Evolutionary conservation across 2,113 vertebrate genomes (phyloP).

Genomic region (Crotalus helleri): DNA sequence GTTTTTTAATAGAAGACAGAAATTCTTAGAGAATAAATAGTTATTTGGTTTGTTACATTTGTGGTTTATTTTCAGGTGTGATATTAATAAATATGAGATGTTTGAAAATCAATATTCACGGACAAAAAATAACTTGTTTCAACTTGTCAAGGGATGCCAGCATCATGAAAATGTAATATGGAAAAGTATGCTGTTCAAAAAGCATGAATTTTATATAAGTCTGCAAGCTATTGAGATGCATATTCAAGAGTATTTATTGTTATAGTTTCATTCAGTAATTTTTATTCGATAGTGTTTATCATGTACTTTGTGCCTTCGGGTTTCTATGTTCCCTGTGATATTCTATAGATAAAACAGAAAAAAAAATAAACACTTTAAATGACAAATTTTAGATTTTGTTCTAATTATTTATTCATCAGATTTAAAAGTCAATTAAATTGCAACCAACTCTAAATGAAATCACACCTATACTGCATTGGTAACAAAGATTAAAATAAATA

Average conservation of each 20-base stretch:
- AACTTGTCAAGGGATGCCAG: constrained; percentile 39
- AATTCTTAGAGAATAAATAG: constrained; percentile 49
- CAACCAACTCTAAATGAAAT: background rate
- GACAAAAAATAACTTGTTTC: background rate
- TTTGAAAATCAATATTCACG: constrained; percentile 43
- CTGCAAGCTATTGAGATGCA: constrained; percentile 33
- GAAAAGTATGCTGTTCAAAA: constrained; percentile 39
- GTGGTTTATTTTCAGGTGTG: constrained; percentile 51
- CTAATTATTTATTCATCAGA: background rate
- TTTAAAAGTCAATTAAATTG: background rate
- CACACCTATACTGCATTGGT: background rate
- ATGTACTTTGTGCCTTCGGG: constrained; percentile 62
- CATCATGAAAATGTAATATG: constrained; percentile 12
- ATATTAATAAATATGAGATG: constrained; percentile 35
- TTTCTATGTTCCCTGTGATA: constrained; percentile 67
- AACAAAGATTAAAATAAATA: background rate
- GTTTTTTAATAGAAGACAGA: constrained; percentile 42
- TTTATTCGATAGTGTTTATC: constrained; percentile 62
- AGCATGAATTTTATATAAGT: constrained; percentile 59
- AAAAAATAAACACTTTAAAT: constrained; percentile 69
- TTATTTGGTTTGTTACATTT: constrained; percentile 59
- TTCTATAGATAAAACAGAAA: constrained; percentile 48
- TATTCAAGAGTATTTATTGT: constrained; percentile 52
- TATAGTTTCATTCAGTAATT: constrained; percentile 48
- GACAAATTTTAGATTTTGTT: constrained; percentile 21